Conservation (phyloP, 2,888 invertebrate species). For the Boloria selene region DNA sequence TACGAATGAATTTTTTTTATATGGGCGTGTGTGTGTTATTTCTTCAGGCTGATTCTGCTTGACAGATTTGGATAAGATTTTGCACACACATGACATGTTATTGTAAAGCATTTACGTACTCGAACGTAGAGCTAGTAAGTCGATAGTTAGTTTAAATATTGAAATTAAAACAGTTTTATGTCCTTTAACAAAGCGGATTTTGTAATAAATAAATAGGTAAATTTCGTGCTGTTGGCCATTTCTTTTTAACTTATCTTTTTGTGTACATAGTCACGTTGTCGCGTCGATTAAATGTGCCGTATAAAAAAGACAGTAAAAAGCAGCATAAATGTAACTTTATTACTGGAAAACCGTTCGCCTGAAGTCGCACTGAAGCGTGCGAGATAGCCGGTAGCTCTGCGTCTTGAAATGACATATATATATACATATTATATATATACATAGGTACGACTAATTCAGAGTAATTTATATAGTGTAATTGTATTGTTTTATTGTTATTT, state of each 20-base stretch:
- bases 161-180: too few relatives aligned
- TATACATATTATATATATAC: too few relatives aligned
- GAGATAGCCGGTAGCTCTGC: constrained; percentile 4
- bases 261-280: constrained; percentile 15
- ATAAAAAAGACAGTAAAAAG: constrained; percentile 25
- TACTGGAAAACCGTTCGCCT: constrained; percentile 15
- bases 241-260: constrained; percentile 16
- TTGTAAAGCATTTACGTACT: too few relatives aligned
- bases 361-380: constrained; percentile 18
- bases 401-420: neutral
- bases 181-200: too few relatives aligned
- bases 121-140: too few relatives aligned
- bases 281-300: constrained; percentile 30
- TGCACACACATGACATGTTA: too few relatives aligned
- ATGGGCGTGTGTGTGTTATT: too few relatives aligned
- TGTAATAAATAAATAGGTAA: neutral
- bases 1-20: too few relatives aligned
- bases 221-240: neutral
- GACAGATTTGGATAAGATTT: too few relatives aligned
- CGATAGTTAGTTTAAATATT: too few relatives aligned
- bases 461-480: neutral
- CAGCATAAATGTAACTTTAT: constrained; percentile 24
- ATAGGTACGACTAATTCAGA: neutral
- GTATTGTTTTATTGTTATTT: too few relatives aligned
- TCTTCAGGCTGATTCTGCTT: too few relatives aligned